Evolutionary conservation across 2,797 vertebrate species (phyloP).

Genomic region (Sebastes nivosus): DNA sequence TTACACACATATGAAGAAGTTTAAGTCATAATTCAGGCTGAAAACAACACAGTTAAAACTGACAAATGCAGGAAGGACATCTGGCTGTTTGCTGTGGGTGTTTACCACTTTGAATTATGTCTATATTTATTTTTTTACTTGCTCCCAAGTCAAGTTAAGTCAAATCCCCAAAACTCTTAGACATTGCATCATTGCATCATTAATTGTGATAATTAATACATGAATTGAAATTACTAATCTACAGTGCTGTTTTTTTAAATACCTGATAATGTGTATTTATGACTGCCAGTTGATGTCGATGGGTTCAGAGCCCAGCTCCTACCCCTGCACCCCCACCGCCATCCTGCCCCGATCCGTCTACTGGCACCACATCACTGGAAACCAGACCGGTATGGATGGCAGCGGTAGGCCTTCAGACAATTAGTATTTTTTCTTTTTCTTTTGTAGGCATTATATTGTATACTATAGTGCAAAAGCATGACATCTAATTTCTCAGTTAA

Average conservation of each 20-base stretch:
- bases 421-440: neutral
- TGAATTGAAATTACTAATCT: neutral
- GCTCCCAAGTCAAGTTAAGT: no score
- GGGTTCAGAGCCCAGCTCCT: constrained; percentile 88
- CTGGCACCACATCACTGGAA: constrained; percentile 97
- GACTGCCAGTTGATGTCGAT: constrained; percentile 86
- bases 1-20: no score
- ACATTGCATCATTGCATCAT: no score
- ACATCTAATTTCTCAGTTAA: neutral
- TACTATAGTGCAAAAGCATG: neutral
- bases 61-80: no score
- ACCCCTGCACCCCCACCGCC: constrained; percentile 91
- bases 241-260: neutral
- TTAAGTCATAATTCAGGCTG: rapidly evolving
- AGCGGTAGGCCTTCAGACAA: constrained; percentile 67
- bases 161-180: neutral
- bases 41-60: no score
- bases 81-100: no score
- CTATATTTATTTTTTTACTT: no score
- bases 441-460: neutral
- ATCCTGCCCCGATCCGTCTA: constrained; percentile 95
- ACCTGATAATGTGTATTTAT: neutral
- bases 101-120: no score
- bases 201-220: neutral
- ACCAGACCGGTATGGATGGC: constrained; percentile 85